Evolutionary conservation across 1,140 invertebrate genomes (phyloP), one percentile per base, ranked within the genome.

Genomic region (Matsumurasca onukii): DNA sequence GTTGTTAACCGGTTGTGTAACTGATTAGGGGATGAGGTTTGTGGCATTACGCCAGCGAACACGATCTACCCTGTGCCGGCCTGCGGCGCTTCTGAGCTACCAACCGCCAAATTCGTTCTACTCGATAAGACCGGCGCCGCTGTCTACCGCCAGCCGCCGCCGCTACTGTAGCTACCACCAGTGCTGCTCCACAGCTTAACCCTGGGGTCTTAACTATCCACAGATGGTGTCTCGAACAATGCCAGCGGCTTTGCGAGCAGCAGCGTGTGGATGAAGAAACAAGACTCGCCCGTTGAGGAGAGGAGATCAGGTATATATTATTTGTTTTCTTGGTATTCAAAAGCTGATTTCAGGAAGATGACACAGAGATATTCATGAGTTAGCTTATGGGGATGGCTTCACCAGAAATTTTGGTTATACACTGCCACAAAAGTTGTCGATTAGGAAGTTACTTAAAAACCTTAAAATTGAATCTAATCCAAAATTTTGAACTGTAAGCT

Each of bases 21-120:
- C n/a, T n/a, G n/a, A n/a, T n/a, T n/a, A n/a, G n/a, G 64, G 59
- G 29, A 71, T 67, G 67, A 25, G 55, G 55, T 59, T 59, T 29
- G 70, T 59, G 9, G 55, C 22, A 9, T 27, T 27, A 2, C 30
- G 30, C 24, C 71, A 68, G 68, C 74, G 67, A 61, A 75, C 71
- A 61, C 76, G 24, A 61, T 74, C 34, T 63, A 69, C 31, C 67
- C 68, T 9, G 70, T 78, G 66, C 76, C 70, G 65, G 9, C 73
- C 75, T 62, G 73, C 69, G 15, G 59, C 69, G 34, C 31, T 69
- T 69, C 27, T 45, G 67, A 57, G 65, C 22, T 66, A 68, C 39
- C 71, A 69, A 39, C 63, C 70, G 9, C 51, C 63, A n/a, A 48
- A 55, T 1, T 62, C 72, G n/a, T 71, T 71, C 63, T 67, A 69